These are phyloP conservation scores for Dendrolimus pini DNA, from an alignment of 2,888 invertebrate species.

Conservation along the genomic window DNA sequence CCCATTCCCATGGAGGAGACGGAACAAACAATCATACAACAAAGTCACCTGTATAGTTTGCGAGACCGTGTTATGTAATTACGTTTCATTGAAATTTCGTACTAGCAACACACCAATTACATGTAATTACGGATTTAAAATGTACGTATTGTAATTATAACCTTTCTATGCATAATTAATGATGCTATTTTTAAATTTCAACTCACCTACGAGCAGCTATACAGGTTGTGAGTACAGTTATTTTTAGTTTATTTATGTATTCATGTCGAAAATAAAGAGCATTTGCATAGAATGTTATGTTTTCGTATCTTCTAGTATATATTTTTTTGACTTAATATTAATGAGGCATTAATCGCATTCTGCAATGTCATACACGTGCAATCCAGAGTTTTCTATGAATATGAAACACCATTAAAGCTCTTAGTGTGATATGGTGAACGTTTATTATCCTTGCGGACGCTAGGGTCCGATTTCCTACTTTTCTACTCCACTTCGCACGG, in stretches of 20 bases:
- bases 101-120: not conserved
- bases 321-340: slow-evolving; percentile 6
- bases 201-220: not conserved
- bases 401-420: no score
- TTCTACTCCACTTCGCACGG: no score
- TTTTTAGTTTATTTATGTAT: not conserved
- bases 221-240: not conserved
- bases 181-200: not conserved
- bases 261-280: not conserved
- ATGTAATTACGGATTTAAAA: not conserved
- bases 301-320: not conserved
- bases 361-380: not conserved
- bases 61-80: not conserved
- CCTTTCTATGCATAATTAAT: not conserved
- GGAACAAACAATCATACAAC: no score
- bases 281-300: not conserved
- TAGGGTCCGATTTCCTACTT: no score
- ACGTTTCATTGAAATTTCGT: not conserved
- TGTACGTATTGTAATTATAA: not conserved
- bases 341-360: slow-evolving; percentile 10
- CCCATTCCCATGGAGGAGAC: no score
- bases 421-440: no score
- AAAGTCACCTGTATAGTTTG: no score
- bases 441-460: no score
- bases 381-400: no score